Evolutionary conservation across 2,113 vertebrate species (phyloP).

Genomic region (Coptodon rendalli): DNA sequence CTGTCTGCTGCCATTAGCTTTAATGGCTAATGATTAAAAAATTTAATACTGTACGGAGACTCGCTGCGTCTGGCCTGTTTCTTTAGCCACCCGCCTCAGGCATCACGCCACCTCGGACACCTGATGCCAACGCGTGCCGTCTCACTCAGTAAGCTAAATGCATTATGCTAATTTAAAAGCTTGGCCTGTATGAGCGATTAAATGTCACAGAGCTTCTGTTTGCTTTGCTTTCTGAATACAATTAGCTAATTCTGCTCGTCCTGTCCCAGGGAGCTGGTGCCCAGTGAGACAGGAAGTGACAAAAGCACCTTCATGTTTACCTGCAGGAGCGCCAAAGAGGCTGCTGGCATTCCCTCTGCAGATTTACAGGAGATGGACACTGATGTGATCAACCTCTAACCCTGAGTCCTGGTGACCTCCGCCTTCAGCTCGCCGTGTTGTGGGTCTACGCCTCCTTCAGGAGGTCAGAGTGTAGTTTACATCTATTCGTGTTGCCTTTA

Average conservation of each 20-base stretch:
- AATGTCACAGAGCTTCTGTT: neutral
- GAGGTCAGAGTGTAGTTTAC: neutral
- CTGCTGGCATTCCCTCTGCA: neutral
- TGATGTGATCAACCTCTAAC: neutral
- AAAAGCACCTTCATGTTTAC: neutral
- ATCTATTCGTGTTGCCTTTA: neutral
- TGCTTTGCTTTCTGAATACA: neutral
- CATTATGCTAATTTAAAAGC: conserved; percentile 19
- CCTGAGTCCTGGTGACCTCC: neutral
- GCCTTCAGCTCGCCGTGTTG: neutral
- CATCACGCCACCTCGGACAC: neutral
- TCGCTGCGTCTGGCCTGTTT: conserved; percentile 10
- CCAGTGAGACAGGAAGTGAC: neutral
- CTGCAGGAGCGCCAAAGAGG: neutral
- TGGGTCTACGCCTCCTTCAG: neutral
- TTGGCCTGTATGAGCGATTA: neutral
- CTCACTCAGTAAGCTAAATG: neutral
- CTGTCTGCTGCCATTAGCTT: conserved; percentile 38
- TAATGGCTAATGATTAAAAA: conserved; percentile 66
- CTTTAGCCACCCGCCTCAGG: neutral
- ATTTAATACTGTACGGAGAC: conserved; percentile 8
- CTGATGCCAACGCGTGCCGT: conserved; percentile 7
- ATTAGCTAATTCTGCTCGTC: neutral
- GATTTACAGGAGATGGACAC: neutral
- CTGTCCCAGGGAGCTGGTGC: neutral